Percentiles rank a stretch among this genome's conserved stretches.
Conservation (phyloP, 2,797 vertebrate species). For the Tauraco hartlaubi region DNA sequence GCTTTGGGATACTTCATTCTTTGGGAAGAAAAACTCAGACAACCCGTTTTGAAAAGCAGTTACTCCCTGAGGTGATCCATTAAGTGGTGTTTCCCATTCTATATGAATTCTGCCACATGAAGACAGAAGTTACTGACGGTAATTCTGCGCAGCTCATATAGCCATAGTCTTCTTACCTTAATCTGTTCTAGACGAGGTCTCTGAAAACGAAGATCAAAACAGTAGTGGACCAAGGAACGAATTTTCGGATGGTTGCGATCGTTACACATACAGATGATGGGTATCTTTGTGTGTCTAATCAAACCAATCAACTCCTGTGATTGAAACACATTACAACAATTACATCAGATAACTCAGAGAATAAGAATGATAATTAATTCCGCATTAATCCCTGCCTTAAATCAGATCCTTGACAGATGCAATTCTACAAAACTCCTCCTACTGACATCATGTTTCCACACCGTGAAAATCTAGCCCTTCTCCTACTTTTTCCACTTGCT, state of each 20-base stretch:
- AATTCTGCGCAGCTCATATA: neutral
- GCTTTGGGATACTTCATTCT: neutral
- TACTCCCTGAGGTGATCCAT: neutral
- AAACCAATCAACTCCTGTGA: conserved; percentile 92
- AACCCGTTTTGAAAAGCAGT: neutral
- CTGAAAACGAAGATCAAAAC: conserved; percentile 95
- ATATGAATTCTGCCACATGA: neutral
- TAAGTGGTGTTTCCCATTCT: neutral
- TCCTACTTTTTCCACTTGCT: neutral
- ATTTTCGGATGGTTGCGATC: conserved; percentile 98
- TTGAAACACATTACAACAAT: neutral
- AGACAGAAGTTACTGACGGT: neutral
- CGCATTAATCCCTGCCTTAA: neutral
- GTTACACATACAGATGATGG: conserved; percentile 99
- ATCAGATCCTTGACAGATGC: neutral
- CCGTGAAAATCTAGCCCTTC: neutral
- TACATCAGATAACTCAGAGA: neutral
- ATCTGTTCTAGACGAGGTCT: conserved; percentile 96
- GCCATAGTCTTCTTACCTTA: conserved; percentile 83
- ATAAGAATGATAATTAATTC: neutral
- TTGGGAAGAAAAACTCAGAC: neutral
- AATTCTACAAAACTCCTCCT: neutral
- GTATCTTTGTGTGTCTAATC: conserved; percentile 92
- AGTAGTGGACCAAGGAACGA: conserved; percentile 94
- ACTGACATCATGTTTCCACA: neutral